Evolutionary conservation across 1,140 invertebrate genomes (phyloP).

Genomic region (Nasonia longicornis): DNA sequence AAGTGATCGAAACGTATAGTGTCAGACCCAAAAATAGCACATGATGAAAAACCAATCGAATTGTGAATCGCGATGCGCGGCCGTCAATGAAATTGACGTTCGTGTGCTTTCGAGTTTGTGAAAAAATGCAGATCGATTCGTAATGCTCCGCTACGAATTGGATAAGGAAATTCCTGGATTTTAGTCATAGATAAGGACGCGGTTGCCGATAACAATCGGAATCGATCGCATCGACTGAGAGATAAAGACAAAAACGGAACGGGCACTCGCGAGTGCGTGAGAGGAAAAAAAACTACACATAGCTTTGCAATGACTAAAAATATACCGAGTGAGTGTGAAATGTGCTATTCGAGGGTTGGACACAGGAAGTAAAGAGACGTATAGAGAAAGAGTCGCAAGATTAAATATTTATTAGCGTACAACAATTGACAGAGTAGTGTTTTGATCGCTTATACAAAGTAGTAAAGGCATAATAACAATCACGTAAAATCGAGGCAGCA

Average conservation of each 20-base stretch:
- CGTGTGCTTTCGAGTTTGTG: neutral
- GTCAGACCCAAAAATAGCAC: constrained; percentile 39
- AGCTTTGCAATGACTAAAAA: neutral
- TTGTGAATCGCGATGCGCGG: neutral
- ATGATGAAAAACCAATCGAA: neutral
- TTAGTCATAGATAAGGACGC: neutral
- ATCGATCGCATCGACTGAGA: neutral
- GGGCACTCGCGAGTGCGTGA: neutral
- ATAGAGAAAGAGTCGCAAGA: neutral
- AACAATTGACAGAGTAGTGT: constrained; percentile 13
- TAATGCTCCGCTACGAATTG: neutral
- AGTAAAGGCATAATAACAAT: constrained; percentile 11
- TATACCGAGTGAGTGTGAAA: neutral
- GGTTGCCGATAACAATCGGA: neutral
- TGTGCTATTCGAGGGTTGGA: constrained; percentile 30
- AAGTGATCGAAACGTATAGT: neutral
- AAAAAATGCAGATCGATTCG: neutral
- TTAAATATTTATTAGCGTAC: constrained; percentile 36
- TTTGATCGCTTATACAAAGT: constrained; percentile 19
- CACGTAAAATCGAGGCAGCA: neutral
- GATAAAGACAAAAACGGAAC: neutral
- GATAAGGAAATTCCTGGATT: constrained; percentile 11
- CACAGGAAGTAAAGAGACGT: constrained; percentile 21
- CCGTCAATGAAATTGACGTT: neutral
- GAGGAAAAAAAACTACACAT: neutral